A percentile compares a stretch with the other conserved stretches of the same genome.
Conservation (phyloP, 2,113 vertebrate genomes). For the Syngnathoides biaculeatus region DNA sequence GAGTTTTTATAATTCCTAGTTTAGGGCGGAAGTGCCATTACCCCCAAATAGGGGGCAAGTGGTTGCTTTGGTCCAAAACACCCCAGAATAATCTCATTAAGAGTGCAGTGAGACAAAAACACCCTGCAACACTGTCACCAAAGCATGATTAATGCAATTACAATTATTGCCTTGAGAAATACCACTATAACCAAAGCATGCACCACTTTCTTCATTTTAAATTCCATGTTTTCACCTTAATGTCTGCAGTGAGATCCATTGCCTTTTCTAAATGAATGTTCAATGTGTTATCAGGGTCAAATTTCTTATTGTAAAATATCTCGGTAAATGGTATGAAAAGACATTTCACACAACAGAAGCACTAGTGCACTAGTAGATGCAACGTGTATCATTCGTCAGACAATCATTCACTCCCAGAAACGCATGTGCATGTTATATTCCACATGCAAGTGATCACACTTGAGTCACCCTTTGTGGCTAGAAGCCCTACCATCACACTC, state of each 20-base stretch:
- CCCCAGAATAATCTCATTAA: constrained; percentile 44
- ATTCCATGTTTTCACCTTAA: constrained; percentile 3
- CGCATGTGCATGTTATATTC: constrained; percentile 13
- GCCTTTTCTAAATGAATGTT: not conserved
- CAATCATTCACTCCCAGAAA: constrained; percentile 27
- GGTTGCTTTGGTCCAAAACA: constrained; percentile 26
- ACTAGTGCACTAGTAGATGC: constrained; percentile 6
- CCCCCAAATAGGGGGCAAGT: constrained; percentile 7
- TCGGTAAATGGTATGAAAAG: not conserved
- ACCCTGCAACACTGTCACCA: constrained; percentile 33
- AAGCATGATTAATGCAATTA: constrained; percentile 56
- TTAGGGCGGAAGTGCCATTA: constrained; percentile 13
- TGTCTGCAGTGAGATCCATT: not conserved
- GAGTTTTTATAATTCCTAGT: constrained; percentile 18
- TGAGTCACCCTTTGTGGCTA: constrained; percentile 60
- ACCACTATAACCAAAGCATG: constrained; percentile 27
- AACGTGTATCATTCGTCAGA: constrained; percentile 13
- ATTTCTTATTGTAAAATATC: not conserved
- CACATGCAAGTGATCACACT: constrained; percentile 43
- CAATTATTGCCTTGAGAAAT: constrained; percentile 44
- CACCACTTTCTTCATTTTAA: constrained; percentile 14
- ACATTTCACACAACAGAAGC: not conserved
- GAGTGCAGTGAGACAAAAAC: constrained; percentile 43
- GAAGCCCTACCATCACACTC: constrained; percentile 37
- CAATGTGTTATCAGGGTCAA: not conserved